Evolutionary conservation across 1,140 invertebrate genomes (phyloP), one percentile per base, ranked within the genome.

Genomic region (Drosophila sturtevanti): DNA sequence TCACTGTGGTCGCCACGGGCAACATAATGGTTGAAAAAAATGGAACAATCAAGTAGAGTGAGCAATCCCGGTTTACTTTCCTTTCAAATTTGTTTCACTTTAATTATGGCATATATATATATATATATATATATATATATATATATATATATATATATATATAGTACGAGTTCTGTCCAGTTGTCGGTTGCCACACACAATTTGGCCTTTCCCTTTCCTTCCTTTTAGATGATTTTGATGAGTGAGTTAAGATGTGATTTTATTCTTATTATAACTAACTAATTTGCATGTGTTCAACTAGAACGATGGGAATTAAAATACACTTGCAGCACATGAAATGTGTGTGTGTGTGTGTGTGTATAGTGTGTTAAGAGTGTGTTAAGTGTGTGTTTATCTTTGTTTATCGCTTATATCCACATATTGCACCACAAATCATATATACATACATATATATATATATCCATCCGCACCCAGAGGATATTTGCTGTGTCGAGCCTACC

Each of bases 401-500:
- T 62, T 55, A 69, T 69, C 63, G 71, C 59, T 41, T 71, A 59
- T 68, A 41, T 67, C 80, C 70, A 21, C 41, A 48, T 48, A 69
- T 44, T 41, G 24, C 60, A 48, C 41, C 41, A 48, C 38, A 48
- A 9, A 44, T 16, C 9, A 44, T 5, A n/a, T 14, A 14, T 56
- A 65, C 71, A 71, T n/a, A n/a, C n/a, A n/a, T n/a, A n/a, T n/a
- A n/a, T n/a, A n/a, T n/a, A 44, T 5, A n/a, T 14, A 14, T 56
- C 61, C 71, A 71, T 74, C 68, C 68, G 56, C 51, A 65, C 68
- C 55, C 66, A 58, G 77, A 79, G 35, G 38, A 52, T 41, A 14
- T 52, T 58, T 41, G 27, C 62, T 48, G 65, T 27, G 68, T 68
- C 1, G 61, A 55, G 63, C 10, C 44, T 16, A 7, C 52, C 24